phyloP scores from a whole-genome alignment of 2,113 vertebrate genomes.

The Hirundichthys speculiger region DNA sequence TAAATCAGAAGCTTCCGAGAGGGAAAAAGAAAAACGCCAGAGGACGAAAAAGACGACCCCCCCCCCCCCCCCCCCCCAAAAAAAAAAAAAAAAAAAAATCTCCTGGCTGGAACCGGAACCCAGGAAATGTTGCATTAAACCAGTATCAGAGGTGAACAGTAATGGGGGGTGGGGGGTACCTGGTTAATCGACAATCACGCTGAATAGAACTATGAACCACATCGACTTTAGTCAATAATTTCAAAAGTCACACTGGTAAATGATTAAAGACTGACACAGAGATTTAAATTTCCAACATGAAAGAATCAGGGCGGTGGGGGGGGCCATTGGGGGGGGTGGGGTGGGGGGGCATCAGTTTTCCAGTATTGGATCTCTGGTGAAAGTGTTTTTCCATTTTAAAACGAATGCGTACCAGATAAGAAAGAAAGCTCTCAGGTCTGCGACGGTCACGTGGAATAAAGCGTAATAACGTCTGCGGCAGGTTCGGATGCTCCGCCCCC shows the following conservation, averaged over 20 bases:
- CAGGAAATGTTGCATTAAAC: constrained; percentile 56
- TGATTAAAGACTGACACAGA: constrained; percentile 66
- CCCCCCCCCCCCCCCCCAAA: too few species aligned
- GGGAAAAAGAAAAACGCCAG: constrained; percentile 20
- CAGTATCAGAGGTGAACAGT: constrained; percentile 17
- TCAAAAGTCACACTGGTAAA: constrained; percentile 70
- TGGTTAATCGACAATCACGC: constrained; percentile 73
- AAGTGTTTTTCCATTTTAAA: too few species aligned
- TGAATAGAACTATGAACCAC: constrained; percentile 70
- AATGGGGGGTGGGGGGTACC: constrained; percentile 26
- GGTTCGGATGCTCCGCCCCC: too few species aligned
- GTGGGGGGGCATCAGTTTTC: too few species aligned
- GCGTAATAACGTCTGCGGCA: constrained; percentile 56
- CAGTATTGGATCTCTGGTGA: too few species aligned
- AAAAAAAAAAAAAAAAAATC: too few species aligned
- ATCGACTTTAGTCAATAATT: constrained; percentile 66
- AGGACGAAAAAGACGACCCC: too few species aligned
- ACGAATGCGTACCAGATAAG: too few species aligned
- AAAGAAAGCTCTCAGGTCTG: too few species aligned
- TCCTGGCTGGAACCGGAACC: too few species aligned
- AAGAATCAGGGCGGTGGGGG: background rate
- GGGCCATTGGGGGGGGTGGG: too few species aligned
- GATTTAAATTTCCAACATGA: constrained; percentile 60
- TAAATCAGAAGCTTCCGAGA: constrained; percentile 56
- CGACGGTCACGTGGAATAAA: constrained; percentile 24